phyloP scores from a whole-genome alignment of 2,113 vertebrate species.

The Trinectes maculatus region DNA sequence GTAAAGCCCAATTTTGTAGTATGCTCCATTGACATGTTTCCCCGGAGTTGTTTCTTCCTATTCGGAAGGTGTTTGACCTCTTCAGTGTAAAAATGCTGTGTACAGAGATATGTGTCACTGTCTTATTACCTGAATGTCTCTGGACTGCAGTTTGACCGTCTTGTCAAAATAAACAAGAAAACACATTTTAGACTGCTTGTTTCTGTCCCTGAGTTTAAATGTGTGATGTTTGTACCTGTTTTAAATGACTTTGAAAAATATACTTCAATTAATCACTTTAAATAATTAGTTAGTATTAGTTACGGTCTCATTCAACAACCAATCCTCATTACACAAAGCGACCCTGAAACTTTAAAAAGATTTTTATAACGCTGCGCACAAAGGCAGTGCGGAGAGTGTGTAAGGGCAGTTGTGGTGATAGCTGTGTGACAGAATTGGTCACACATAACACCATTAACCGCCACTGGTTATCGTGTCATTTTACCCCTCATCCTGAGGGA shows the following conservation, averaged over 20 bases:
- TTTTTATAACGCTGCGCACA: no score
- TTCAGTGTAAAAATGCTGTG: conserved; percentile 75
- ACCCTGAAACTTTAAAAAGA: no score
- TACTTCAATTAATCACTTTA: no score
- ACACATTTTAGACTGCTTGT: conserved; percentile 62
- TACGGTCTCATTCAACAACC: no score
- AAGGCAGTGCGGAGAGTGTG: background rate
- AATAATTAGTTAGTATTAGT: no score
- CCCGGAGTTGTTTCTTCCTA: conserved; percentile 52
- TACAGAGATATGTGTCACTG: conserved; percentile 76
- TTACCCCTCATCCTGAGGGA: no score
- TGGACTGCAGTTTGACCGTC: conserved; percentile 78
- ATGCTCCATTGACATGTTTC: conserved; percentile 56
- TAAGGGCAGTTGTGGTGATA: background rate
- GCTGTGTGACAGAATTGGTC: no score
- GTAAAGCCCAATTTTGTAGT: conserved; percentile 53
- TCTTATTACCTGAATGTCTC: conserved; percentile 77
- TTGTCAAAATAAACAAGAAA: conserved; percentile 74
- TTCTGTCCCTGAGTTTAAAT: conserved; percentile 28
- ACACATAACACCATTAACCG: no score
- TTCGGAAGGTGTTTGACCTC: conserved; percentile 68
- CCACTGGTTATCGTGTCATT: no score
- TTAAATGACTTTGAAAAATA: no score
- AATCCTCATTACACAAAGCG: no score
- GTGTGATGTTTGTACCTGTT: background rate